A percentile compares a stretch with the other conserved stretches of the same genome.
Evolutionary conservation across 2,113 vertebrate species (phyloP).

Genomic region (Cheirogaleus medius): DNA sequence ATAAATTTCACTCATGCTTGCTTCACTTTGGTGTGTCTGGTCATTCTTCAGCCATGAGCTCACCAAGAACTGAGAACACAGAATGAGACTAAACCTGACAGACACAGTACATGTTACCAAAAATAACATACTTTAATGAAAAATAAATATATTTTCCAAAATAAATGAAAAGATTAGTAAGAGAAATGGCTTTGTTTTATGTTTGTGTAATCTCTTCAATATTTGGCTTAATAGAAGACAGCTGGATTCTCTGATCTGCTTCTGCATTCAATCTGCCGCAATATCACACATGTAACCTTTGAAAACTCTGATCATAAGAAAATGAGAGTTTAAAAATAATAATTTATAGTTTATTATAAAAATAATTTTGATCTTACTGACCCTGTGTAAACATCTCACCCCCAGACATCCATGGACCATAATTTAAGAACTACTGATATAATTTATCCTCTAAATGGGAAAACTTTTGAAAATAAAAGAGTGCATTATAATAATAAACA

Average conservation of each 20-base stretch:
- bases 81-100: not conserved
- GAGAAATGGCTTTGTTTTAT: slow-evolving; percentile 6
- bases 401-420: not conserved
- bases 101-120: not conserved
- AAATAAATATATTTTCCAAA: slow-evolving; percentile 4
- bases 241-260: not conserved
- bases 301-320: slow-evolving; percentile 17
- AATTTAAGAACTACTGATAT: not conserved
- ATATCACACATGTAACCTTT: not conserved
- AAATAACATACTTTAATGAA: not conserved
- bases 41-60: too few species aligned
- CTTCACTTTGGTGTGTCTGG: too few species aligned
- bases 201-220: not conserved
- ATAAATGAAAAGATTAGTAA: not conserved
- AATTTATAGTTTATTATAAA: slow-evolving; percentile 18
- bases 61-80: too few species aligned
- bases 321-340: slow-evolving; percentile 19
- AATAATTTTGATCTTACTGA: slow-evolving; percentile 24
- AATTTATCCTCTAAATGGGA: not conserved
- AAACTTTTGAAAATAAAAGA: slow-evolving; percentile 8
- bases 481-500: not conserved
- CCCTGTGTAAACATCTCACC: not conserved
- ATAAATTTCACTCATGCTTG: too few species aligned
- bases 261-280: not conserved
- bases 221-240: slow-evolving; percentile 6